Base-by-base conservation (phyloP, 1,140 invertebrate species). In the Muscidifurax raptorellus region DNA sequence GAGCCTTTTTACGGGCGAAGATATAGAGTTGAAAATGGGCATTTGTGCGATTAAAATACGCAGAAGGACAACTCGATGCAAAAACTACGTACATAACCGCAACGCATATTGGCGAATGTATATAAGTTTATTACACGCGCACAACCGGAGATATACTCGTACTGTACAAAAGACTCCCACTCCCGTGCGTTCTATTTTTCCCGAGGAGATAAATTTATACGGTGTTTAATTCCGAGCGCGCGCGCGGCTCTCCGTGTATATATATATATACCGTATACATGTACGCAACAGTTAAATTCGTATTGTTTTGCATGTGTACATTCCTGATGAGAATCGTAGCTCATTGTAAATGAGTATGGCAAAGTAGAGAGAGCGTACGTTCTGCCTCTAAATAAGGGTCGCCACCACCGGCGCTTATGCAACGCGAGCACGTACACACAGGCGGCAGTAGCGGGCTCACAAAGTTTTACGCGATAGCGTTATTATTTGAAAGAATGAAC, bases 281-380 rank as follows among this genome's bases (percentile, higher is more conserved):
- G 15, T n/a, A 59, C 44, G 30, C 30, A 64, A 44, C 36, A 44
- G 40, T 28, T 69, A 27, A 12, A 44, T 67, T 71, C 9, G 15
- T 47, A 71, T 80, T 80, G 32, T 71, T 30, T 80, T 69, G 25
- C 36, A 13, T 25, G 78, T 71, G 66, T 80, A 71, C 12, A 71
- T 71, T 40, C 12, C 40, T 47, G 44, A 81, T 72, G 69, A 40
- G 44, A 81, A 81, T 72, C 69, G 40, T 72, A 81, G 27, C 44
- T 80, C 36, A 30, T 52, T 72, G 9, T 69, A 81, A 22, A 44
- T 15, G 44, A 47, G 25, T 40, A 59, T 72, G 27, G 15, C 32
- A 5, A 32, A 32, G 10, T 72, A 52, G 40, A 81, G 71, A 81
- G 69, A 32, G 78, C 30, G 27, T 80, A 28, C 18, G 52, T 5